These are phyloP conservation scores for Lutjanus argentimaculatus DNA, from an alignment of 2,797 vertebrate species.

Conservation along the genomic window DNA sequence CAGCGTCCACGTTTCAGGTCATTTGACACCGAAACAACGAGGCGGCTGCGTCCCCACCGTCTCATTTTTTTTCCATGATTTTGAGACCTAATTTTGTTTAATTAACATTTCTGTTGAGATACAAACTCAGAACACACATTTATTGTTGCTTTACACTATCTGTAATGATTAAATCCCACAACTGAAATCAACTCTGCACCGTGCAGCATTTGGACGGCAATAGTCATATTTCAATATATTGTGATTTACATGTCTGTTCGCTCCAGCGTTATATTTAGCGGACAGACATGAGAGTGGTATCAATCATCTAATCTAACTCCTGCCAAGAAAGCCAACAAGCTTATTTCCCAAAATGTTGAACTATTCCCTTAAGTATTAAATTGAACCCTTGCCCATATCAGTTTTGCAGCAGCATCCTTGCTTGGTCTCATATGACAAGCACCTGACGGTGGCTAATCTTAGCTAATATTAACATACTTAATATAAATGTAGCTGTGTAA, in stretches of 20 bases:
- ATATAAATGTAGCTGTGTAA: not conserved
- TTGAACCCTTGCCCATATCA: conserved; percentile 9
- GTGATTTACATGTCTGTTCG: not conserved
- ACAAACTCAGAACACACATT: too few relatives aligned
- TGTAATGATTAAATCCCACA: not conserved
- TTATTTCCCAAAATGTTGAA: conserved; percentile 7
- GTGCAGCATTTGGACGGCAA: not conserved
- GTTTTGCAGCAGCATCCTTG: conserved; percentile 11
- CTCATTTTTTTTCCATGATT: too few relatives aligned
- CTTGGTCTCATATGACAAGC: conserved; percentile 4
- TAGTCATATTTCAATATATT: not conserved
- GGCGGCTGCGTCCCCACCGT: too few relatives aligned
- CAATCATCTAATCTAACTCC: conserved; percentile 7
- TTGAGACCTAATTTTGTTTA: too few relatives aligned
- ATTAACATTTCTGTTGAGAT: too few relatives aligned
- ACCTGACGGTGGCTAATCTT: conserved; percentile 15
- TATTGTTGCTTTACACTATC: too few relatives aligned
- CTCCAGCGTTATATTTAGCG: conserved; percentile 6
- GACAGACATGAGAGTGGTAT: conserved; percentile 10
- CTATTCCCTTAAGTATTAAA: conserved; percentile 11
- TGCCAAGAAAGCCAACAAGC: conserved; percentile 8
- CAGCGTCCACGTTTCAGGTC: too few relatives aligned
- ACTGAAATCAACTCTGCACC: not conserved
- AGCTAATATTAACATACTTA: not conserved
- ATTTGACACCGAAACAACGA: too few relatives aligned